phyloP scores from a whole-genome alignment of 1,140 invertebrate genomes.

The Bombus consobrinus region DNA sequence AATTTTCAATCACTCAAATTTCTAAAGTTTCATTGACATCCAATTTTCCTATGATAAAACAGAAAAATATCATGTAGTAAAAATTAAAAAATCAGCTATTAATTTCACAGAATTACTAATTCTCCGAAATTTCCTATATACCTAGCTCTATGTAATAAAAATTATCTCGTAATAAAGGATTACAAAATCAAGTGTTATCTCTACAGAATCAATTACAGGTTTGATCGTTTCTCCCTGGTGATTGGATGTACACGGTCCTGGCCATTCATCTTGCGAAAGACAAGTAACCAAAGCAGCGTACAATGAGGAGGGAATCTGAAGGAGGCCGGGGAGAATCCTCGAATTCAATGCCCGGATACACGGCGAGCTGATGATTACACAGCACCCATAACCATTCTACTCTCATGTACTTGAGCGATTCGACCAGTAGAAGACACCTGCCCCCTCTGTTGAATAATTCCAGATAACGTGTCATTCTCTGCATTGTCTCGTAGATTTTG shows the following conservation, averaged over 20 bases:
- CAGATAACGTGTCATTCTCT: conserved; percentile 7
- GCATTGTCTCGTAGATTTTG: conserved; percentile 32
- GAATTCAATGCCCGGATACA: conserved; percentile 76
- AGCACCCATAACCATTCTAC: conserved; percentile 37
- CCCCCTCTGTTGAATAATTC: background rate
- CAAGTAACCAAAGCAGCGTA: conserved; percentile 7
- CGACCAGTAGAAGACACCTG: conserved; percentile 1
- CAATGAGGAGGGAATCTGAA: conserved; percentile 44
- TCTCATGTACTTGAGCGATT: conserved; percentile 40
- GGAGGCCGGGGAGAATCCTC: conserved; percentile 45
- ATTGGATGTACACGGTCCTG: conserved; percentile 7
- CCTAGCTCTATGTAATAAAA: too few relatives aligned
- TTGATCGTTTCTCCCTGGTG: conserved; percentile 7
- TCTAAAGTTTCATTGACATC: background rate
- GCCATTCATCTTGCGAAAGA: conserved; percentile 33
- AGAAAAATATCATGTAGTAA: background rate
- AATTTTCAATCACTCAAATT: background rate
- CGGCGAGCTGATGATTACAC: conserved; percentile 72
- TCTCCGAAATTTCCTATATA: too few relatives aligned
- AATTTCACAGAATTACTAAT: background rate
- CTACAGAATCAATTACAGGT: conserved; percentile 13
- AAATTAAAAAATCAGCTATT: background rate
- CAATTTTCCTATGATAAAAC: background rate
- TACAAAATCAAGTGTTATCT: background rate
- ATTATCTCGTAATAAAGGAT: background rate